Conservation (phyloP, 1,140 invertebrate genomes). For the Bombus cullumanus region DNA sequence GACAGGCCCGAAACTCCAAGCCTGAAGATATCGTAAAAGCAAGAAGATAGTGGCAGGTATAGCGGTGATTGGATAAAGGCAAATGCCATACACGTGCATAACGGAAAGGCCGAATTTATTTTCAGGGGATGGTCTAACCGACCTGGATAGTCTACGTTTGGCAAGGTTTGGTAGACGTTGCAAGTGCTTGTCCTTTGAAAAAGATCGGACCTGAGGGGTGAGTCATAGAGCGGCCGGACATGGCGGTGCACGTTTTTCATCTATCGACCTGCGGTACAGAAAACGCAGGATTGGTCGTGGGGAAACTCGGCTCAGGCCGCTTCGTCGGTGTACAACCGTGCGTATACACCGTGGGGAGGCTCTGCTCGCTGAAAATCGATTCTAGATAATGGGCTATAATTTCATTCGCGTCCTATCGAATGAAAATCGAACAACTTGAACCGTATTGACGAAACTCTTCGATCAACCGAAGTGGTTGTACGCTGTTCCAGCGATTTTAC, state of each 20-base stretch:
- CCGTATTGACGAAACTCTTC: not conserved
- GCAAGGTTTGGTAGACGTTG: slow-evolving; percentile 42
- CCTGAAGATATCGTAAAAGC: slow-evolving; percentile 3
- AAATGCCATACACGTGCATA: slow-evolving; percentile 12
- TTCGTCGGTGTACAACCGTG: slow-evolving; percentile 24
- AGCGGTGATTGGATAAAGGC: not conserved
- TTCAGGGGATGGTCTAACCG: slow-evolving; percentile 3
- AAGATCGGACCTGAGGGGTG: slow-evolving; percentile 47
- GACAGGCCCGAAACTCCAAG: not conserved
- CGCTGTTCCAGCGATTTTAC: not conserved
- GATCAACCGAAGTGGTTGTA: not conserved
- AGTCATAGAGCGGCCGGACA: slow-evolving; percentile 49
- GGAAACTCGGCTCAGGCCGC: slow-evolving; percentile 14
- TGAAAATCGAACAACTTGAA: slow-evolving; percentile 21
- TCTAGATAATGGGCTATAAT: slow-evolving; percentile 57
- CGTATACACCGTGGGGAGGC: not conserved
- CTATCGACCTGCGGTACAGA: slow-evolving; percentile 62
- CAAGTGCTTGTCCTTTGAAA: slow-evolving; percentile 56
- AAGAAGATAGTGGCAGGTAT: slow-evolving; percentile 3
- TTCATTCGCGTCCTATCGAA: slow-evolving; percentile 51
- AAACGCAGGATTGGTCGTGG: slow-evolving; percentile 46
- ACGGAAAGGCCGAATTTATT: slow-evolving; percentile 22
- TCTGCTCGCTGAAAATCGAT: slow-evolving; percentile 45
- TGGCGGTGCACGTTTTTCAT: slow-evolving; percentile 48
- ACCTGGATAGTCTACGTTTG: slow-evolving; percentile 18